Base-by-base conservation (phyloP, 2,113 vertebrate species). In the Ursus arctos region DNA sequence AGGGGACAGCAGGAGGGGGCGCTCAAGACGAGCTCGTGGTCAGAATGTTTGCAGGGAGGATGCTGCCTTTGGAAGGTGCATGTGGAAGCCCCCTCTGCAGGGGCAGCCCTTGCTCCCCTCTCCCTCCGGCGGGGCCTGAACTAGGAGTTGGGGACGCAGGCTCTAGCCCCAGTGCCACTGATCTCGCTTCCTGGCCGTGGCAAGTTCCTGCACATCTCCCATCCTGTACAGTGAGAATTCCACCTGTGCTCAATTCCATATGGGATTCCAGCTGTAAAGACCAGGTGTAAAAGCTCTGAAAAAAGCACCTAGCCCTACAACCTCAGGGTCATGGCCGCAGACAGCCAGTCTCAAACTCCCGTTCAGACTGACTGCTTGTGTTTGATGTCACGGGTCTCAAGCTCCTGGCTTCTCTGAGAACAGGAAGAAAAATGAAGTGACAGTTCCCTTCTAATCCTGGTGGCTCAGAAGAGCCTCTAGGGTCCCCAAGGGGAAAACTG, bases 391-490 rank as follows among this genome's bases (percentile, higher is more conserved):
- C 43, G 43, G 80, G 81, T 91, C 87, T 96, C 49, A 83, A 49
- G 94, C 19, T 79, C 91, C 59, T 76, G 55, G 55, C 63, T 91
- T 83, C 33, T 69, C 71, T 4, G 77, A 93, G 55, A 82, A 89
- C 36, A 93, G 76, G 90, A 80, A 93, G 84, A 86, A 95, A 92
- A 97, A 97, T 12, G 55, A 95, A 96, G 89, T 91, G 95, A 95
- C 97, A 95, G 95, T 14, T 95, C 9, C 47, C 63, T 92, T 87
- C 86, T 80, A 86, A 90, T 36, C 83, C 89, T 82, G 51, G 79
- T 76, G 92, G 89, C 97, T 97, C 40, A 13, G 61, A 89, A 89
- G 55, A 85, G 94, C 31, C 97, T 82, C 57, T 36, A 53, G 95
- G 77, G 69, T 21, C 65, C 85, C 82, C 40, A 36, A 31, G 43